Conservation (phyloP, 2,888 invertebrate species). For the Nomada flava region DNA sequence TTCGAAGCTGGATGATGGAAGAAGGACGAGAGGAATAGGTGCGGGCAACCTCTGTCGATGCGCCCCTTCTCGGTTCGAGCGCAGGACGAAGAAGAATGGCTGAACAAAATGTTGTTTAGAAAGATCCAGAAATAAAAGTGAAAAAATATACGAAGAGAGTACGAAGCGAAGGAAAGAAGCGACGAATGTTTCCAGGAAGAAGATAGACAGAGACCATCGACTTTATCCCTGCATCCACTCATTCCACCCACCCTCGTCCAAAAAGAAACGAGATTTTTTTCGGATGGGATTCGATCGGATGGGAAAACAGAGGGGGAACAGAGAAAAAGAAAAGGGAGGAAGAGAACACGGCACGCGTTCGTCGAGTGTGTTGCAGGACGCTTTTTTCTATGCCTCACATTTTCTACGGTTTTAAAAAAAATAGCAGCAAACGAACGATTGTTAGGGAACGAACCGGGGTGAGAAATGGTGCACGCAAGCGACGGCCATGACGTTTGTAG, state of each 20-base stretch:
- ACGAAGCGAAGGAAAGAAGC: neutral
- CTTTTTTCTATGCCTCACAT: constrained; percentile 70
- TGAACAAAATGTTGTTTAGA: neutral
- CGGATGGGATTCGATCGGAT: neutral
- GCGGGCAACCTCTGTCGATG: constrained; percentile 6
- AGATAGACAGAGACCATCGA: constrained; percentile 13
- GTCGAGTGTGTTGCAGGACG: constrained; percentile 58
- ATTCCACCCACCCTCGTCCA: constrained; percentile 33
- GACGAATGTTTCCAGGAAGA: neutral
- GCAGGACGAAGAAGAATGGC: neutral
- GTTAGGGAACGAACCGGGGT: neutral
- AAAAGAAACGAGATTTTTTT: neutral
- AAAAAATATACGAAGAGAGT: neutral
- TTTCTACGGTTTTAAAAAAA: constrained; percentile 66
- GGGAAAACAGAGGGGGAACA: too few species aligned
- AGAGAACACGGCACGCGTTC: constrained; percentile 43
- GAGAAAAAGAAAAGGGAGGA: constrained; percentile 16
- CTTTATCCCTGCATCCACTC: constrained; percentile 35
- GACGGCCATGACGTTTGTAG: neutral
- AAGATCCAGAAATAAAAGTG: neutral
- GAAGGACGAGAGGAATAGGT: constrained; percentile 4
- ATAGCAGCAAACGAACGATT: constrained; percentile 14
- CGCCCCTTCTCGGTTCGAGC: neutral
- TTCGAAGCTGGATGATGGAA: constrained; percentile 26
- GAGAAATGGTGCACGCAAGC: neutral